A percentile compares a stretch with the other conserved stretches of the same genome.
These are phyloP conservation scores for Scolopax rusticola DNA, from an alignment of 2,797 vertebrate genomes.

Conservation along the genomic window DNA sequence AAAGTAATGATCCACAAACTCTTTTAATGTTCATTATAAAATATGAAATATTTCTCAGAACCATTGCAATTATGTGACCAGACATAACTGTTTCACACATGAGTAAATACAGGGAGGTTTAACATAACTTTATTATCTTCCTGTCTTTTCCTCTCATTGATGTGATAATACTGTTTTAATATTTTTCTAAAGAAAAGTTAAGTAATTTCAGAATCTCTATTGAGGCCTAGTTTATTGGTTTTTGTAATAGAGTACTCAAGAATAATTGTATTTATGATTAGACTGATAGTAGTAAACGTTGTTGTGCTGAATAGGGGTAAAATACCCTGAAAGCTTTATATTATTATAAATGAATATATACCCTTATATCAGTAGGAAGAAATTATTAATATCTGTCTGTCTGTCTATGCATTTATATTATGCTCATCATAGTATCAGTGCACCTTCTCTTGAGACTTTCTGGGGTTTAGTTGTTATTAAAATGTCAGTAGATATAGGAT, in stretches of 20 bases:
- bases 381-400: conserved; percentile 70
- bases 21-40: conserved; percentile 91
- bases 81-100: conserved; percentile 88
- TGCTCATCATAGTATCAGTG: conserved; percentile 43
- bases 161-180: conserved; percentile 87
- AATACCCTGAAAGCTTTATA: conserved; percentile 71
- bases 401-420: conserved; percentile 71
- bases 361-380: conserved; percentile 50
- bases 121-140: conserved; percentile 88
- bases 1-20: conserved; percentile 90
- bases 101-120: conserved; percentile 86
- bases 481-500: conserved; percentile 52
- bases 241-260: conserved; percentile 83
- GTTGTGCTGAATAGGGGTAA: conserved; percentile 71
- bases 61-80: conserved; percentile 87
- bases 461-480: conserved; percentile 68
- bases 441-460: conserved; percentile 53
- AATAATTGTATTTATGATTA: conserved; percentile 85
- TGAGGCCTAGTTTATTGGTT: conserved; percentile 83
- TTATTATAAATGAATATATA: conserved; percentile 61
- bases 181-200: conserved; percentile 87
- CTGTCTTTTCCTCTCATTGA: conserved; percentile 85
- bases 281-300: conserved; percentile 77
- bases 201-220: conserved; percentile 84
- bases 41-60: conserved; percentile 88